These are phyloP conservation scores for Tipula helvola DNA, from an alignment of 2,888 invertebrate genomes.

Conservation along the genomic window DNA sequence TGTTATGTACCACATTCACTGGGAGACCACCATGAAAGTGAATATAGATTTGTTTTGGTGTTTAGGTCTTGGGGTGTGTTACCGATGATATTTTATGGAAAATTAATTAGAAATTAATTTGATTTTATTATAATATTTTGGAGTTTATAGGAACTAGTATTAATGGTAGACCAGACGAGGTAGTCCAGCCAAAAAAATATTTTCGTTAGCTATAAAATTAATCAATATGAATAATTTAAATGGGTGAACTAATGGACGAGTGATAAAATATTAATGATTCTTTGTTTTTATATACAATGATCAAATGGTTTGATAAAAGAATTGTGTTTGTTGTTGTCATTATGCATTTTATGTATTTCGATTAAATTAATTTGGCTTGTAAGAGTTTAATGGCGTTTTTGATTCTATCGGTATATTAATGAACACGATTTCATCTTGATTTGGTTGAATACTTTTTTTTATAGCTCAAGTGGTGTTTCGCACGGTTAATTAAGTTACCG, in stretches of 20 bases:
- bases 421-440: neutral
- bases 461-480: neutral
- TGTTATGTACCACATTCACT: neutral
- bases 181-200: neutral
- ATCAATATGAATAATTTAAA: neutral
- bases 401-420: neutral
- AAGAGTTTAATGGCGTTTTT: neutral
- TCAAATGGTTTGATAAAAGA: neutral
- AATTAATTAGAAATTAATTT: neutral
- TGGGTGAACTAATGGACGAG: neutral
- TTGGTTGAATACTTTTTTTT: neutral
- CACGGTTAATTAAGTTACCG: no score
- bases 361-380: neutral
- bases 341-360: neutral
- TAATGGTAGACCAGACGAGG: neutral
- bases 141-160: neutral
- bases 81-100: neutral
- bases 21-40: neutral
- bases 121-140: neutral
- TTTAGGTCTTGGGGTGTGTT: neutral
- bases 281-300: neutral
- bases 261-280: neutral
- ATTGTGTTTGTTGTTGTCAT: neutral
- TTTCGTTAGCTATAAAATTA: neutral
- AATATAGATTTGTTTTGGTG: neutral